Evolutionary conservation across 2,888 invertebrate species (phyloP), one percentile per base, ranked within the genome.

Genomic region (Diplolepis rosae): DNA sequence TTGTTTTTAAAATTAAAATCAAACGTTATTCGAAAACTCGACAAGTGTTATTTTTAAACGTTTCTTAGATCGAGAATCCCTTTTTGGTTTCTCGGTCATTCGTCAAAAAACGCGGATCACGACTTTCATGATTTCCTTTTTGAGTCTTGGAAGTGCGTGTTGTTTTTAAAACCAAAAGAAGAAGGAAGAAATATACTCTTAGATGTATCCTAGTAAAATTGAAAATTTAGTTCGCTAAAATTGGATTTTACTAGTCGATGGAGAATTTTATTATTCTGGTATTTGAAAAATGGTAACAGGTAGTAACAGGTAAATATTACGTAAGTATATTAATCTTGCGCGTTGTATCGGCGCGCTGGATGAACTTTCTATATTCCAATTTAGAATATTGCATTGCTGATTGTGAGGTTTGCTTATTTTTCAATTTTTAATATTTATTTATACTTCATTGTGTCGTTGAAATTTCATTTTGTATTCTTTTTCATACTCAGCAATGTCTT

Each of bases 301-400:
- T 50, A 11, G 11, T 50, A 61, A 61, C 35, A 61, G 61, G 61
- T 61, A 61, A 52, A 39, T 35, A n/a, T 61, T 24, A 24, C 75
- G 91, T 91, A 90, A 91, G 91, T 91, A 91, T 90, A 83, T 82
- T 88, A n/a, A 89, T 90, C 89, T 89, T 81, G 86, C 87, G 88
- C 87, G 90, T 90, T 89, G 91, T 91, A 91, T 91, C 91, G 91
- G 91, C 90, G 89, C 89, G 85, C 77, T 84, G 87, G 89, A 85
- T 84, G 81, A 73, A 76, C 72, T 83, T 76, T 30, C 24, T 28
- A 74, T 78, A 77, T 56, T 70, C 54, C 32, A 68, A 65, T 65
- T 39, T 50, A 30, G 72, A 66, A 51, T 61, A 61, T 39, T 61
- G 39, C 61, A 61, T 54, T 68, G 70, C 54, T 51, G 66, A 45